Conservation (phyloP, 2,113 vertebrate genomes). For the Neomonachus schauinslandi region DNA sequence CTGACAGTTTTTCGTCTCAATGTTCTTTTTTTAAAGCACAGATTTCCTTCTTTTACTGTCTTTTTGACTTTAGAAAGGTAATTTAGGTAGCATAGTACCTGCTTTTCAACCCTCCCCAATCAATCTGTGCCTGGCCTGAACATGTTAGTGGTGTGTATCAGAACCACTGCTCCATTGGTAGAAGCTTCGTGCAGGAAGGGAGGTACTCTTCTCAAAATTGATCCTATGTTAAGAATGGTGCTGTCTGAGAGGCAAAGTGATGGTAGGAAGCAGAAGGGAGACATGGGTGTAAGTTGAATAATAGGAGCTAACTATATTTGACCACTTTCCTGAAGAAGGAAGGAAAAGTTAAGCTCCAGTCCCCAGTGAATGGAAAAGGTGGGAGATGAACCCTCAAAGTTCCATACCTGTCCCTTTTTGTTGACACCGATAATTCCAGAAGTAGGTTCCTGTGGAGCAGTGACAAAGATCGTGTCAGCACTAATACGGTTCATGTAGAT, state of each 20-base stretch:
- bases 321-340: not conserved
- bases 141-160: too few species aligned
- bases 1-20: too few species aligned
- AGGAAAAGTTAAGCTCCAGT: not conserved
- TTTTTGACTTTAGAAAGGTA: not conserved
- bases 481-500: slow-evolving; percentile 97
- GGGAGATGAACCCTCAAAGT: not conserved
- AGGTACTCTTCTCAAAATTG: not conserved
- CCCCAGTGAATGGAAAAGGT: not conserved
- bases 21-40: not conserved
- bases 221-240: not conserved
- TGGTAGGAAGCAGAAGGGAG: not conserved
- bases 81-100: not conserved
- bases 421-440: slow-evolving; percentile 97
- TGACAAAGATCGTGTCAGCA: slow-evolving; percentile 96
- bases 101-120: not conserved
- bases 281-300: not conserved
- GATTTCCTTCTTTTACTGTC: not conserved
- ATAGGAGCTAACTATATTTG: not conserved
- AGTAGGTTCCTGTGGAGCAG: slow-evolving; percentile 93
- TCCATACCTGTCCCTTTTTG: slow-evolving; percentile 94
- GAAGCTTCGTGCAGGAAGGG: not conserved
- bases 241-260: not conserved
- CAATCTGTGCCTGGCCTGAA: not conserved
- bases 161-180: not conserved